Evolutionary conservation across 2,888 invertebrate species (phyloP).

Genomic region (Caenorhabditis becei): DNA sequence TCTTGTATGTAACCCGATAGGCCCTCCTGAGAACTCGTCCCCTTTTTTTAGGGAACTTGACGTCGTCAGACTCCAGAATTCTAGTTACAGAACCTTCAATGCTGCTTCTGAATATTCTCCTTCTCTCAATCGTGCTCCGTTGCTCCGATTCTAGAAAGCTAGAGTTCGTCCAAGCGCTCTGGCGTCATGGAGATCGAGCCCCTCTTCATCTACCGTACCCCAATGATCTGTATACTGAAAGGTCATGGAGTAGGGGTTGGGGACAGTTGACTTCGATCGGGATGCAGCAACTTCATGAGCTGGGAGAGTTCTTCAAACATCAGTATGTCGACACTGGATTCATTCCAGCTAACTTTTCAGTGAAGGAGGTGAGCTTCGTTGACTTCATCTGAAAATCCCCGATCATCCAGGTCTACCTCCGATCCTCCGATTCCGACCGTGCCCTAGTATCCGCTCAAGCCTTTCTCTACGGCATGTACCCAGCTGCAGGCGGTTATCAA

Average conservation of each 20-base stretch:
- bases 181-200: constrained; percentile 89
- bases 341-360: constrained; percentile 55
- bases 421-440: constrained; percentile 82
- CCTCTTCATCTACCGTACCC: constrained; percentile 67
- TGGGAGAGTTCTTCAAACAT: constrained; percentile 73
- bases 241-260: constrained; percentile 66
- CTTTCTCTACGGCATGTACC: constrained; percentile 89
- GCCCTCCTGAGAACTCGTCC: constrained; percentile 36
- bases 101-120: background rate
- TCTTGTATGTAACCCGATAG: constrained; percentile 49
- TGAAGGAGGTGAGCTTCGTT: constrained; percentile 56
- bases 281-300: constrained; percentile 71
- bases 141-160: constrained; percentile 51
- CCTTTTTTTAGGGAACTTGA: constrained; percentile 24
- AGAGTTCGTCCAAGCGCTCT: constrained; percentile 84
- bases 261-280: constrained; percentile 74
- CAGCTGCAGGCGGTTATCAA: constrained; percentile 56
- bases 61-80: background rate
- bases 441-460: constrained; percentile 89
- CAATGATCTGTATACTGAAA: constrained; percentile 63
- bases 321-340: constrained; percentile 64
- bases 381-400: too few relatives aligned
- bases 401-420: constrained; percentile 78
- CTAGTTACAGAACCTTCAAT: constrained; percentile 19
- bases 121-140: background rate